Conservation (phyloP, 2,797 vertebrate species). For the Apogon talboti region DNA sequence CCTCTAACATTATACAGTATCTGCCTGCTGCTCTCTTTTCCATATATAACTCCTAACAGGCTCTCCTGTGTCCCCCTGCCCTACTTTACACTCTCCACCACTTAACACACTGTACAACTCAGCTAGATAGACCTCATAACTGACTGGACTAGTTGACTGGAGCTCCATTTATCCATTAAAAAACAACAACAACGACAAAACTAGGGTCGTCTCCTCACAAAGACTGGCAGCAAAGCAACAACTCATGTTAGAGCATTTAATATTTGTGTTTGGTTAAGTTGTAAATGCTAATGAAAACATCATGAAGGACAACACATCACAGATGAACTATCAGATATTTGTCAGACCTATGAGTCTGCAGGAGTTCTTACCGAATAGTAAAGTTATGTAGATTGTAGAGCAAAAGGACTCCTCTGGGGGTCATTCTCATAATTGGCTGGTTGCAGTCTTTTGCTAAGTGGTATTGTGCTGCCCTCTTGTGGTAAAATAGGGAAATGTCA, state of each 20-base stretch:
- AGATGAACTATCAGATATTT: neutral
- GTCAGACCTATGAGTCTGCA: neutral
- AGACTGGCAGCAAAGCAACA: neutral
- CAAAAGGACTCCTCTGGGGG: neutral
- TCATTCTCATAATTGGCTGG: neutral
- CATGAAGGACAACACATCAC: neutral
- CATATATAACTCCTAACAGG: slow-evolving; percentile 54
- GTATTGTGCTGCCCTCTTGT: slow-evolving; percentile 70
- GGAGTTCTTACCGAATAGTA: neutral
- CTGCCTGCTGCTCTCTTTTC: slow-evolving; percentile 54
- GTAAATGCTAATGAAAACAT: neutral
- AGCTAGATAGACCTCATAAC: slow-evolving; percentile 8
- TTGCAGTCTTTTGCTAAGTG: neutral
- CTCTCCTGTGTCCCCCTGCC: slow-evolving; percentile 65
- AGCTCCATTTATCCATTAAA: neutral
- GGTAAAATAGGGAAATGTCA: slow-evolving; percentile 24
- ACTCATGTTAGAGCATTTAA: neutral
- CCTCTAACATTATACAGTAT: slow-evolving; percentile 21
- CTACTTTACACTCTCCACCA: slow-evolving; percentile 58
- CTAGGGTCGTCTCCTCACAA: neutral
- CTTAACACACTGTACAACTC: slow-evolving; percentile 12
- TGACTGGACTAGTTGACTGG: slow-evolving; percentile 9
- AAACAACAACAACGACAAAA: neutral
- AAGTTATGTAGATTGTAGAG: slow-evolving; percentile 1
- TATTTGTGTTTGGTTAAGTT: neutral